A percentile compares a stretch with the other conserved stretches of the same genome.
These are phyloP conservation scores for Schlechtendalia chinensis DNA, from an alignment of 1,140 invertebrate genomes.

Conservation along the genomic window DNA sequence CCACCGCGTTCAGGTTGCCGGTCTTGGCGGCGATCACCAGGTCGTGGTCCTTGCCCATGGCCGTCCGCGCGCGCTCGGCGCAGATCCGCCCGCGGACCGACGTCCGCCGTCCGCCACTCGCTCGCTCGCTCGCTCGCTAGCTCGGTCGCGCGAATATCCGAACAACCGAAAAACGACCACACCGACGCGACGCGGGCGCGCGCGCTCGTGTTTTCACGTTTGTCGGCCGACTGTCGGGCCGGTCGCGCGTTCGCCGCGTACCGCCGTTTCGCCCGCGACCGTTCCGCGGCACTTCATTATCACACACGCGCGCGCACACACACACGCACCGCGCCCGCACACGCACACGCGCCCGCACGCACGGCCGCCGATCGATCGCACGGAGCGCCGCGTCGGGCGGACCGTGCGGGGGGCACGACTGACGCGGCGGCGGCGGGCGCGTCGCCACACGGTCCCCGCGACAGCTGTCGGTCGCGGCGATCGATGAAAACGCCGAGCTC, in stretches of 20 bases:
- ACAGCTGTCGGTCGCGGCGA: too few species aligned
- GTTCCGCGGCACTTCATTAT: not conserved
- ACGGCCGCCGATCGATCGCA: constrained; percentile 33
- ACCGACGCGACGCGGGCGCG: too few species aligned
- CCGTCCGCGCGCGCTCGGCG: too few species aligned
- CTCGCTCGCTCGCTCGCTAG: too few species aligned
- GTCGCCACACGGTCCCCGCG: too few species aligned
- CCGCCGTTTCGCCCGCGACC: not conserved
- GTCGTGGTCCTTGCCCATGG: constrained; percentile 94
- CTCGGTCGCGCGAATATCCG: too few species aligned
- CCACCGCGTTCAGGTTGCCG: constrained; percentile 82
- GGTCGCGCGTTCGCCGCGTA: not conserved
- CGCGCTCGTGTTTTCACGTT: not conserved
- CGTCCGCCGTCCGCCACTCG: too few species aligned
- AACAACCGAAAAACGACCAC: too few species aligned
- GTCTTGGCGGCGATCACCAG: constrained; percentile 90
- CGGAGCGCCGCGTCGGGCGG: not conserved
- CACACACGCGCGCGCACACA: not conserved
- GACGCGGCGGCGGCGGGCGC: not conserved
- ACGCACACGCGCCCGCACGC: not conserved
- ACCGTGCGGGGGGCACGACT: too few species aligned
- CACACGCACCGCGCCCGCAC: constrained; percentile 16
- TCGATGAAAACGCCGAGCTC: too few species aligned
- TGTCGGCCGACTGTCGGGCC: not conserved
- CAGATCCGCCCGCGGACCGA: too few species aligned